Evolutionary conservation across 2,888 invertebrate genomes (phyloP).

Genomic region (Nymphalis urticae): DNA sequence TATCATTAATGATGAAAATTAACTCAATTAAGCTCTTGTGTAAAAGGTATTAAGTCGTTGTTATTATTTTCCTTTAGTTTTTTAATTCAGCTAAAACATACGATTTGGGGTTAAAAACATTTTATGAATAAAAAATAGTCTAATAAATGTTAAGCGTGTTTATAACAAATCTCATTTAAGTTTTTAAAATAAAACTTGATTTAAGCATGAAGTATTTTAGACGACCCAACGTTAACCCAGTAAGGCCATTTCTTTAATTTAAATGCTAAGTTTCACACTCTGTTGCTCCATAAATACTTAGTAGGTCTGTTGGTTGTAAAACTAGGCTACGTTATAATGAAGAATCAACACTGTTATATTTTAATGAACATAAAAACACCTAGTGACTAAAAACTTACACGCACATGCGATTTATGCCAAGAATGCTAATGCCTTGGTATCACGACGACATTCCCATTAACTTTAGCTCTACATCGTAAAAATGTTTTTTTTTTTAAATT

Average conservation of each 20-base stretch:
- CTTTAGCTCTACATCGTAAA: conserved; percentile 2
- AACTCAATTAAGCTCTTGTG: too few species aligned
- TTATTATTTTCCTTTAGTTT: too few species aligned
- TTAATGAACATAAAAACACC: conserved; percentile 35
- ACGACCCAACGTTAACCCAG: conserved; percentile 15
- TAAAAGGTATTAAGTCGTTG: too few species aligned
- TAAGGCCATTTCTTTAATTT: conserved; percentile 33
- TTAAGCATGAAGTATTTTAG: conserved; percentile 1
- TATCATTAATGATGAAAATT: too few species aligned
- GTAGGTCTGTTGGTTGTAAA: conserved; percentile 31
- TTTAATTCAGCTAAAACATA: too few species aligned
- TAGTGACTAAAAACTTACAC: conserved; percentile 28
- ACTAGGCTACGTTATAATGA: conserved; percentile 39
- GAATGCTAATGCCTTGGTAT: conserved; percentile 22
- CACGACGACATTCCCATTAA: conserved; percentile 15
- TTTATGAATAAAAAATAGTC: neutral
- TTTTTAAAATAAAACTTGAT: neutral
- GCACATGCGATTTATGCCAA: conserved; percentile 30
- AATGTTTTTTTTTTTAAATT: neutral
- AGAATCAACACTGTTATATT: conserved; percentile 37
- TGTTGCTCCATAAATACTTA: conserved; percentile 30
- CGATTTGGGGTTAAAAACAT: too few species aligned
- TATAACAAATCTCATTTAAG: neutral
- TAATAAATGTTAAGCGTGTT: neutral
- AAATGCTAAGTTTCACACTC: conserved; percentile 33